phyloP scores from a whole-genome alignment of 2,113 vertebrate species.

The Microtus ochrogaster region DNA sequence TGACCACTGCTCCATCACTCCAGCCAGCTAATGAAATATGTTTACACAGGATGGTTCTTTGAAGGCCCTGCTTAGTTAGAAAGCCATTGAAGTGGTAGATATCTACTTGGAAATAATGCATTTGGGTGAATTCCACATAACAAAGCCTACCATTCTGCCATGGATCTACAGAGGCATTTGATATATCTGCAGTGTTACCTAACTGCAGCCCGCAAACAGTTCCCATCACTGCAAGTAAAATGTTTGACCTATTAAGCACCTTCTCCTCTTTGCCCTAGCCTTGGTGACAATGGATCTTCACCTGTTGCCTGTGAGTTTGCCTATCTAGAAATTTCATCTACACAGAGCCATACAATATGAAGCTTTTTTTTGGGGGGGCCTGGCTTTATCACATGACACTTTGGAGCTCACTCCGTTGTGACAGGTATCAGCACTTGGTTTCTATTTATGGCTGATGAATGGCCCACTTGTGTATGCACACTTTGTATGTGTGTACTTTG shows the following conservation, averaged over 20 bases:
- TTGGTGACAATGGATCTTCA: background rate
- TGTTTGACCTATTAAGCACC: background rate
- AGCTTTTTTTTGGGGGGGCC: background rate
- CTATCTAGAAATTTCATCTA: background rate
- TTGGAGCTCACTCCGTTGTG: background rate
- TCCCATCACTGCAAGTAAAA: background rate
- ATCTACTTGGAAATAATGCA: conserved; percentile 36
- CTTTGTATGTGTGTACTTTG: too few relatives aligned
- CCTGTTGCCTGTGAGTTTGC: background rate
- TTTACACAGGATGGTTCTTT: conserved; percentile 8
- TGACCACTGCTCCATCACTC: background rate
- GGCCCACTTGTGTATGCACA: background rate
- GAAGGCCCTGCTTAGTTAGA: background rate
- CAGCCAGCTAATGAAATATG: background rate
- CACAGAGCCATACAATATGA: background rate
- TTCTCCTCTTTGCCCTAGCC: background rate
- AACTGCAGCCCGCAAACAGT: background rate
- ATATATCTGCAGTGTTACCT: background rate
- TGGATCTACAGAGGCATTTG: background rate
- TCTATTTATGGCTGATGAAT: background rate
- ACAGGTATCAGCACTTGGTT: background rate
- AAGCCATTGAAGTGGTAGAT: background rate
- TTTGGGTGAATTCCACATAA: background rate
- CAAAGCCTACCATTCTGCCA: background rate
- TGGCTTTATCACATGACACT: background rate